Percentiles rank a stretch among this genome's conserved stretches.
These are phyloP conservation scores for Apodemus speciosus DNA, from an alignment of 2,113 vertebrate species.

Conservation along the genomic window DNA sequence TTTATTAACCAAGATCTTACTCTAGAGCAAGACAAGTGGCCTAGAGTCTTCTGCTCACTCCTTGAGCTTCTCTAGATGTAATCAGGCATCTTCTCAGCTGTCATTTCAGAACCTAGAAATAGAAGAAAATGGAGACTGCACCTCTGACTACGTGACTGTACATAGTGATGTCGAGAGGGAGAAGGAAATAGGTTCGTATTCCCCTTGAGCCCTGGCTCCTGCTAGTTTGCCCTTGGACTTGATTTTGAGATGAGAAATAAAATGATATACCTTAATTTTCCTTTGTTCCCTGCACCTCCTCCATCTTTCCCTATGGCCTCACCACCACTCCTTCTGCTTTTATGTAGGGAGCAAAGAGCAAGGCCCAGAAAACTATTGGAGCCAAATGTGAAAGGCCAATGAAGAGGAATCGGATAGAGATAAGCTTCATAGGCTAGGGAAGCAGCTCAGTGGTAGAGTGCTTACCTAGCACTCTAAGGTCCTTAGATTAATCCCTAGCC, in stretches of 20 bases:
- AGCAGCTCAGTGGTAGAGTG: background rate
- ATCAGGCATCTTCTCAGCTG: conserved; percentile 83
- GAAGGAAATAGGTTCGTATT: conserved; percentile 85
- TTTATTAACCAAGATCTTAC: background rate
- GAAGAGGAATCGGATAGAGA: background rate
- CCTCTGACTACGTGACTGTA: conserved; percentile 85
- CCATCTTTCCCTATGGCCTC: background rate
- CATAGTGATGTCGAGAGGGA: conserved; percentile 84
- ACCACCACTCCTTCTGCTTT: background rate
- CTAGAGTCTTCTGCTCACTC: background rate
- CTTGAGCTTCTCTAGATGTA: background rate
- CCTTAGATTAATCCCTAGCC: background rate
- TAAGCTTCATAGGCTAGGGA: background rate
- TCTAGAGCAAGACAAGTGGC: background rate
- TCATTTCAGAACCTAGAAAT: conserved; percentile 88
- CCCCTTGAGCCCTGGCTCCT: background rate
- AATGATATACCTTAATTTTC: background rate
- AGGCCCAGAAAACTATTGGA: background rate
- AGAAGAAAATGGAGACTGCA: conserved; percentile 88
- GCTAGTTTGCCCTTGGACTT: background rate
- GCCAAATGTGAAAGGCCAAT: background rate
- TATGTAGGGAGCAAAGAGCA: background rate
- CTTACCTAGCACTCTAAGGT: background rate
- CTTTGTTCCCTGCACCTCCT: background rate
- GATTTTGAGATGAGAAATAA: background rate